phyloP scores from a whole-genome alignment of 2,888 invertebrate species.

The Cyclophora albipunctata region DNA sequence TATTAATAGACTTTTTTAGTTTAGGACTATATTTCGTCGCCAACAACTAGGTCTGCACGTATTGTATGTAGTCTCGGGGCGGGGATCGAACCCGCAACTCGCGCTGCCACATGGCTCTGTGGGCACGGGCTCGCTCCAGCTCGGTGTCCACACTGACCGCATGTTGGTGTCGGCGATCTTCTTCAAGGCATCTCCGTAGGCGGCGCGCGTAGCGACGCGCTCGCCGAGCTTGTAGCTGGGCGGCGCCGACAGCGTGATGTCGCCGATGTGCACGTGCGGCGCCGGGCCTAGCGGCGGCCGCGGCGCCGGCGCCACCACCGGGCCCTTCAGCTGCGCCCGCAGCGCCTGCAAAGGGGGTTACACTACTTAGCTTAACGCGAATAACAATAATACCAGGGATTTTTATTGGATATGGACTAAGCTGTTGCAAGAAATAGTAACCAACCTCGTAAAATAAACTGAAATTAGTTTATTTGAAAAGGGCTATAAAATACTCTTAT shows the following conservation, averaged over 20 bases:
- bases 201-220: slow-evolving; percentile 89
- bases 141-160: slow-evolving; percentile 30
- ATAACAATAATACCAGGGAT: too few relatives aligned
- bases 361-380: too few relatives aligned
- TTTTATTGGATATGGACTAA: too few relatives aligned
- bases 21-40: background rate
- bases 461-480: too few relatives aligned
- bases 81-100: too few relatives aligned
- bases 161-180: slow-evolving; percentile 85
- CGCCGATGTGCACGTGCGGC: slow-evolving; percentile 77
- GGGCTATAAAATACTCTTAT: too few relatives aligned
- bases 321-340: slow-evolving; percentile 79
- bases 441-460: too few relatives aligned
- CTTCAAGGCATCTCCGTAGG: slow-evolving; percentile 95
- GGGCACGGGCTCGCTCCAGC: too few relatives aligned
- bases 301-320: slow-evolving; percentile 77
- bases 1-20: background rate
- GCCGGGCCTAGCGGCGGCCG: slow-evolving; percentile 81
- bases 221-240: slow-evolving; percentile 89
- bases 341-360: slow-evolving; percentile 41
- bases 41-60: too few relatives aligned
- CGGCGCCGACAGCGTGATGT: slow-evolving; percentile 83
- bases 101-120: too few relatives aligned
- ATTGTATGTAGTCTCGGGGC: too few relatives aligned
- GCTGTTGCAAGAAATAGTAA: too few relatives aligned